Base-by-base conservation (phyloP, 1,140 invertebrate genomes). In the Mycetomoellerius zeteki region DNA sequence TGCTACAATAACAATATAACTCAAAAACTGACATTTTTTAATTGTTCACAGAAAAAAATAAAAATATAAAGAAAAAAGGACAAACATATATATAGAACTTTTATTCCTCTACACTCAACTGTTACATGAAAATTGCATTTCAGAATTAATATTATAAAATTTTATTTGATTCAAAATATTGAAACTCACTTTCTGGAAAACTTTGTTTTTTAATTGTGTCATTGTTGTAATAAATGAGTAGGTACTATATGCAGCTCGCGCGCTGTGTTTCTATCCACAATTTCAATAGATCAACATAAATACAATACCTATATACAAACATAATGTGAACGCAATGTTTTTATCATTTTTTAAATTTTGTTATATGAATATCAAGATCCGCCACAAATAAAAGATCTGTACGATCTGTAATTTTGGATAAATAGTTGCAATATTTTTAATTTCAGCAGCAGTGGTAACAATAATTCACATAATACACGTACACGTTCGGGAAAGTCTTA, bases 391-490 rank as follows among this genome's bases (percentile, higher is more conserved):
- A 30, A 43, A 56, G n/a, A 0, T 56, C 21, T 52, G 4, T 21
- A 50, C 24, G 24, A 4, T 50, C 6, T 33, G 3, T 3, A 19
- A 10, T 54, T 52, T 67, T 56, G 8, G 1, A 27, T 54, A 24
- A 56, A 71, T 2, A 50, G 47, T 8, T 21, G 21, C 16, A 71
- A 71, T 12, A 56, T 56, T 71, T 37, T 71, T 71, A 54, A 14
- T 4, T 54, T 24, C 14, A 19, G n/a, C 33, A 21, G 21, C 47
- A 37, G 43, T 71, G 16, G 43, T 47, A 65, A 62, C 50, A 54
- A 56, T 80, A 56, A 81, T 71, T 58, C 16, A n/a, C 10, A 16
- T 69, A 69, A 56, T 43, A 43, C 62, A 14, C n/a, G 30, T 30
- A 37, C 21, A 71, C 33, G 37, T 71, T 27, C 8, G 16, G 24